These are phyloP conservation scores for Apomyelois bistriatella DNA, from an alignment of 2,888 invertebrate genomes.

Conservation along the genomic window DNA sequence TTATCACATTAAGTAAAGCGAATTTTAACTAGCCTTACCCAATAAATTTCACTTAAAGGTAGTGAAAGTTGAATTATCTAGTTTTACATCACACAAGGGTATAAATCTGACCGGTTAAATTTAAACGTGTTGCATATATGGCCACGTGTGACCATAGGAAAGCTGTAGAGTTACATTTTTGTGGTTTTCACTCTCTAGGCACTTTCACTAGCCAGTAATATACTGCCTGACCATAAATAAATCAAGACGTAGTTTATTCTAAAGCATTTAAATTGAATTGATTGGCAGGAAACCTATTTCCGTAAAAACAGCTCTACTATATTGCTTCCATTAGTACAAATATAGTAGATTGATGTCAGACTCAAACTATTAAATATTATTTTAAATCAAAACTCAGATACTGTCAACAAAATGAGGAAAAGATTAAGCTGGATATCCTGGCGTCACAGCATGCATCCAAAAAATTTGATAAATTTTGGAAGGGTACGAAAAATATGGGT, in stretches of 20 bases:
- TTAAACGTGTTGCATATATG: conserved; percentile 50
- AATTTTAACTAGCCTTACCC: too few relatives aligned
- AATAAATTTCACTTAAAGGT: not conserved
- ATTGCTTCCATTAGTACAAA: too few relatives aligned
- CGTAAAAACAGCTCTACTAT: not conserved
- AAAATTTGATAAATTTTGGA: too few relatives aligned
- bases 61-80: conserved; percentile 18
- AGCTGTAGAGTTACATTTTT: conserved; percentile 60
- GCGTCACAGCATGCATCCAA: too few relatives aligned
- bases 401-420: too few relatives aligned
- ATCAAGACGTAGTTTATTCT: not conserved
- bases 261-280: conserved; percentile 12
- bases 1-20: too few relatives aligned
- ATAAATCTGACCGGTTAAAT: conserved; percentile 10
- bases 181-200: conserved; percentile 50
- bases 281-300: not conserved
- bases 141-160: conserved; percentile 49
- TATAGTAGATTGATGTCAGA: too few relatives aligned
- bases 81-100: conserved; percentile 19
- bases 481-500: too few relatives aligned
- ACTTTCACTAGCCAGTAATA: conserved; percentile 49
- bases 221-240: conserved; percentile 2
- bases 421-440: too few relatives aligned
- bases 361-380: too few relatives aligned
- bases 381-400: too few relatives aligned